Evolutionary conservation across 2,888 invertebrate species (phyloP), one percentile per base, ranked within the genome.

Genomic region (Lycaena phlaeas): DNA sequence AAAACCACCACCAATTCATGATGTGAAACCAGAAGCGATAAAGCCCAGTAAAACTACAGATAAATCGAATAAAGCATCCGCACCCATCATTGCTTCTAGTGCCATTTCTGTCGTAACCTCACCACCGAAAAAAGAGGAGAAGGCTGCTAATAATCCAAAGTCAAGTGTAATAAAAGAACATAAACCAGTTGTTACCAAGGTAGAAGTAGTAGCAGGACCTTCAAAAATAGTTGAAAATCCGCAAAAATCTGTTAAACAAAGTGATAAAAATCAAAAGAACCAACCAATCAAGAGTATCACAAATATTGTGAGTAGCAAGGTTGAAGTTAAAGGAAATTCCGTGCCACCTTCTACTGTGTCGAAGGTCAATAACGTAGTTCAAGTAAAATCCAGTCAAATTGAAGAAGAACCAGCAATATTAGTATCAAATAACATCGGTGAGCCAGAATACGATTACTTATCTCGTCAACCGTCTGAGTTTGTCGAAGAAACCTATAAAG

Each of bases 391-490:
- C 1, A 66, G 71, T 51, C 60, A 68, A 55, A 44, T 53, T 27
- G 70, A 77, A 28, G 87, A 87, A 37, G 87, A 88, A 51, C 88
- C 89, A 44, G 88, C 89, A 10, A 86, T 88, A 29, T 68, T 87
- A 36, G 81, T 88, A 15, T 78, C 87, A 44, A 93, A 93, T 58
- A 91, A 92, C 57, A 87, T 92, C 27, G 91, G 90, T 14, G 92
- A 92, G 48, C 92, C 93, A 0, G 94, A 94, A 73, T 94, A 94
- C 61, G 94, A 94, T 64, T 92, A 93, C 59, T 86, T 94, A 2
- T 94, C 94, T 4, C 87, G 93, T 27, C 94, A 95, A 59, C 94
- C 94, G 0, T 90, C 92, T 5, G 93, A 94, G 71, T 90, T 92
- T 51, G 90, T 93, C 4, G 94, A 94, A 68, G 94, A 94, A 81